phyloP scores from a whole-genome alignment of 2,888 invertebrate species.

The Temnothorax ravouxi region DNA sequence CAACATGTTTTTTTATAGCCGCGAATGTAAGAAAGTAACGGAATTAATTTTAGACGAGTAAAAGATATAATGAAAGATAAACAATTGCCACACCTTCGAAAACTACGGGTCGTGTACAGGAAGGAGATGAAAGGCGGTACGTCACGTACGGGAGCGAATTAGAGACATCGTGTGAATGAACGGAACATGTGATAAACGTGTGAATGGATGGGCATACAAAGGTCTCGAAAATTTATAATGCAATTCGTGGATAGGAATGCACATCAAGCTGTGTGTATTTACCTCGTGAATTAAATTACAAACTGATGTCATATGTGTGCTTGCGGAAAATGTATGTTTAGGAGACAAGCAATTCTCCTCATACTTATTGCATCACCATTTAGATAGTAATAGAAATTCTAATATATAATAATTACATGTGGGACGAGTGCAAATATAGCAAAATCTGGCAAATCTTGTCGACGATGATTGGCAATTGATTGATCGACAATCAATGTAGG shows the following conservation, averaged over 20 bases:
- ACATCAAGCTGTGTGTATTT: constrained; percentile 23
- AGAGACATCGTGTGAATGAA: constrained; percentile 75
- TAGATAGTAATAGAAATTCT: not conserved
- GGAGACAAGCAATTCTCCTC: not conserved
- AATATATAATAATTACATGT: not conserved
- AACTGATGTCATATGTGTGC: constrained; percentile 26
- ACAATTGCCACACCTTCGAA: constrained; percentile 66
- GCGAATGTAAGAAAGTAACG: constrained; percentile 13
- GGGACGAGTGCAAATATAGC: not conserved
- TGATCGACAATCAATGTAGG: constrained; percentile 46
- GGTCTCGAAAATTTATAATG: constrained; percentile 62
- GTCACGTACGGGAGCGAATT: constrained; percentile 67
- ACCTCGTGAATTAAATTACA: constrained; percentile 62
- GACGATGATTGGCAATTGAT: constrained; percentile 34
- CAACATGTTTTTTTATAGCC: not conserved
- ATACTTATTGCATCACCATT: not conserved
- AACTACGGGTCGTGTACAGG: constrained; percentile 33
- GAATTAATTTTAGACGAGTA: constrained; percentile 24
- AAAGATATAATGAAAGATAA: constrained; percentile 67
- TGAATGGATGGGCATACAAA: constrained; percentile 66
- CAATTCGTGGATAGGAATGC: constrained; percentile 46
- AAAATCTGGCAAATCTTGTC: not conserved
- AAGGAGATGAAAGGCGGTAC: constrained; percentile 58
- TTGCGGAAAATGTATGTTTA: not conserved
- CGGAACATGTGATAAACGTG: constrained; percentile 67